These are phyloP conservation scores for Cromileptes altivelis DNA, from an alignment of 2,113 vertebrate genomes.

Conservation along the genomic window DNA sequence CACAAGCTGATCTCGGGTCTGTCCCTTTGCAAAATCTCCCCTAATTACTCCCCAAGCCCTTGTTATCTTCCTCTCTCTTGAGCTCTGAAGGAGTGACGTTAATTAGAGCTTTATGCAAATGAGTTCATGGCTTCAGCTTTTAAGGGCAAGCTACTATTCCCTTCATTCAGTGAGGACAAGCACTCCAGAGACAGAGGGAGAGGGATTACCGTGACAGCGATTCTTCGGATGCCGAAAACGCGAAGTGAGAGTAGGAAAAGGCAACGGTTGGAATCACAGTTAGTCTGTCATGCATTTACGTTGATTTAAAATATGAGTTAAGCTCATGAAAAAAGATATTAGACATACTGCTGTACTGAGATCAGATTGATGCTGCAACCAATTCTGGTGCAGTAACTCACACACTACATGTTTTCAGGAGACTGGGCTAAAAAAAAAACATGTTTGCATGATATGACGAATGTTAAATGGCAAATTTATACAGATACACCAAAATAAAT, in stretches of 20 bases:
- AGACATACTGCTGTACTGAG: not conserved
- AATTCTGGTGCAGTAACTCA: not conserved
- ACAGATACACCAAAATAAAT: not conserved
- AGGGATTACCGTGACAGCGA: conserved; percentile 3
- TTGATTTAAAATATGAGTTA: not conserved
- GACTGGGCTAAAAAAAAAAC: not conserved
- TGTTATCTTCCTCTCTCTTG: conserved; percentile 60
- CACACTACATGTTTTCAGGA: not conserved
- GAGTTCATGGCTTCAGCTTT: conserved; percentile 41
- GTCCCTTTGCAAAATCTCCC: conserved; percentile 40
- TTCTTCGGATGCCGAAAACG: conserved; percentile 14
- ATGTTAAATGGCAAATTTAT: not conserved
- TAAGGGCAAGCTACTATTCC: conserved; percentile 52
- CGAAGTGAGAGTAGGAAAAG: not conserved
- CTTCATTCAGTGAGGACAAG: conserved; percentile 4
- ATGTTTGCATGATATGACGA: not conserved
- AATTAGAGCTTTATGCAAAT: conserved; percentile 81
- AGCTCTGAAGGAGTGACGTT: conserved; percentile 73
- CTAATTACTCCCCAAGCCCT: conserved; percentile 68
- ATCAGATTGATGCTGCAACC: conserved; percentile 12
- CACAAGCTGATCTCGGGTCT: conserved; percentile 42
- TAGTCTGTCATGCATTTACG: not conserved
- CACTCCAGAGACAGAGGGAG: conserved; percentile 32
- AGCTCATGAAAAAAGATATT: not conserved
- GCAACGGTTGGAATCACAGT: not conserved